Conservation (phyloP, 2,888 invertebrate species). For the Yponomeuta evonymella region DNA sequence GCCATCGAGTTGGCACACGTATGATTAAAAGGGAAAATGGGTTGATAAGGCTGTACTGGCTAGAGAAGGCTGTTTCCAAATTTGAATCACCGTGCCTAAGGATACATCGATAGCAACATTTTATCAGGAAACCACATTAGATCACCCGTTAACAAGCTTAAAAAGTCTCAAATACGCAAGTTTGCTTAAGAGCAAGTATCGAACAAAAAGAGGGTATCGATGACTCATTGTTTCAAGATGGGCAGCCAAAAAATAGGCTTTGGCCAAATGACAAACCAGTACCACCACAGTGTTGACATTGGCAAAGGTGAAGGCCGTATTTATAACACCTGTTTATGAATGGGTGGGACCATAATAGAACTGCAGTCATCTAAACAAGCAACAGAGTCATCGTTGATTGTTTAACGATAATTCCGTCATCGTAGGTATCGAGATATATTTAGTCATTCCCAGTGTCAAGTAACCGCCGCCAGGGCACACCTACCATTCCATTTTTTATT, state of each 20-base stretch:
- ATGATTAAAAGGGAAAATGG: no score
- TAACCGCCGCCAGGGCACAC: neutral
- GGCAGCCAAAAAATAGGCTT: neutral
- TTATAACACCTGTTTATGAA: neutral
- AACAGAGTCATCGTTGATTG: constrained; percentile 11
- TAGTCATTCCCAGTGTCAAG: neutral
- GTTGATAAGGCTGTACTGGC: no score
- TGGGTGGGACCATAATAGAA: neutral
- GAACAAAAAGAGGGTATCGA: neutral
- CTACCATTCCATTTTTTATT: no score
- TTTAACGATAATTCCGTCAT: constrained; percentile 7
- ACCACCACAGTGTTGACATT: neutral
- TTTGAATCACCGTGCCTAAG: no score
- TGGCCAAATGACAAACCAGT: neutral
- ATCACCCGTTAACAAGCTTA: no score
- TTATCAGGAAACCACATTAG: no score
- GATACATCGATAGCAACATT: no score
- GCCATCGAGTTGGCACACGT: no score
- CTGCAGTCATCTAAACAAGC: neutral
- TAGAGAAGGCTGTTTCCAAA: no score
- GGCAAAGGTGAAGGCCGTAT: neutral
- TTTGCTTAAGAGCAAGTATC: no score
- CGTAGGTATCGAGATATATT: neutral
- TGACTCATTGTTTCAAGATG: neutral
- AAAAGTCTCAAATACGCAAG: no score